Percentiles rank a stretch among this genome's conserved stretches.
These are phyloP conservation scores for Orestias chungarensis DNA, from an alignment of 2,797 vertebrate genomes.

Conservation along the genomic window DNA sequence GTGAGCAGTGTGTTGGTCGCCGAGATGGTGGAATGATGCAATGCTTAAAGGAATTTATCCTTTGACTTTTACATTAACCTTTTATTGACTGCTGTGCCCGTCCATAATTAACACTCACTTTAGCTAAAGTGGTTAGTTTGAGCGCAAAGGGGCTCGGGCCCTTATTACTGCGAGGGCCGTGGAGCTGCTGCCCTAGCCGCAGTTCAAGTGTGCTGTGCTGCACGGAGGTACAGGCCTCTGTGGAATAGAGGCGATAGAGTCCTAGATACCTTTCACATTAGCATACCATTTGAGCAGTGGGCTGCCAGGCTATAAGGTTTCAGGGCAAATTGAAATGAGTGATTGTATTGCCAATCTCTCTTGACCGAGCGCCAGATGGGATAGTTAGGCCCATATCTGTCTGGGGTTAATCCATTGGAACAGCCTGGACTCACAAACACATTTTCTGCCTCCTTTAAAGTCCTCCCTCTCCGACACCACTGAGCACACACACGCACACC, in stretches of 20 bases:
- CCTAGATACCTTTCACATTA: slow-evolving; percentile 84
- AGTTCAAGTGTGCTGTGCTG: slow-evolving; percentile 77
- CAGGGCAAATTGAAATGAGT: slow-evolving; percentile 87
- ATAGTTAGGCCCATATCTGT: slow-evolving; percentile 83
- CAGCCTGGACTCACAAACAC: slow-evolving; percentile 75
- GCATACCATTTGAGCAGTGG: slow-evolving; percentile 81
- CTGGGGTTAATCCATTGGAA: slow-evolving; percentile 84
- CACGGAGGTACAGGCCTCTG: slow-evolving; percentile 66
- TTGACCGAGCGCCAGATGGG: slow-evolving; percentile 82
- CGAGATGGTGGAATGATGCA: slow-evolving; percentile 95
- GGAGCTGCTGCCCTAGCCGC: slow-evolving; percentile 59
- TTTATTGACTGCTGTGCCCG: slow-evolving; percentile 99
- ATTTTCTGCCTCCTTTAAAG: slow-evolving; percentile 44
- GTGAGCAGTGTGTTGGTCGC: slow-evolving; percentile 89
- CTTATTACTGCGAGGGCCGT: slow-evolving; percentile 52
- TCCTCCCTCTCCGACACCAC: slow-evolving; percentile 14
- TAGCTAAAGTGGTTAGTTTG: slow-evolving; percentile 98
- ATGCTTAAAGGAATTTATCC: slow-evolving; percentile 98
- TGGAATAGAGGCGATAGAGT: slow-evolving; percentile 78
- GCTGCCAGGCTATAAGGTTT: slow-evolving; percentile 81
- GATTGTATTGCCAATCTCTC: slow-evolving; percentile 87
- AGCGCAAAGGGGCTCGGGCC: slow-evolving; percentile 72
- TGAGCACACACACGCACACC: slow-evolving; percentile 43
- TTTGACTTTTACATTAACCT: slow-evolving; percentile 99
- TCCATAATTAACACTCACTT: slow-evolving; percentile 99